These are phyloP conservation scores for Druon quercuslanigerum DNA, from an alignment of 1,140 invertebrate species.

Conservation along the genomic window DNA sequence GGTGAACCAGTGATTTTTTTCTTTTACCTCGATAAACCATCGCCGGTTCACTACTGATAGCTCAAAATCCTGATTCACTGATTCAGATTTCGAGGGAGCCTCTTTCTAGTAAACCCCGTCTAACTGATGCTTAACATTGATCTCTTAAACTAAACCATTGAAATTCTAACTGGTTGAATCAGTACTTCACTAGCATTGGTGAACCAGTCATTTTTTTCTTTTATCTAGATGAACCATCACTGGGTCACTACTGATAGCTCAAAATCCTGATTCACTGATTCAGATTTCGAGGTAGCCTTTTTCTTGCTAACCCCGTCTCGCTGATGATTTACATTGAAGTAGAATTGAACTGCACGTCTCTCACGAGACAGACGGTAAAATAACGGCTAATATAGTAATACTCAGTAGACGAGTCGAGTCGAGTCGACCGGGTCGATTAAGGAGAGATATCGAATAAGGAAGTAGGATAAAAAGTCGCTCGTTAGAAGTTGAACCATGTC, in stretches of 20 bases:
- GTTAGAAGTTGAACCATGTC: constrained; percentile 55
- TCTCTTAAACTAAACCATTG: too few species aligned
- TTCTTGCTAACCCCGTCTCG: neutral
- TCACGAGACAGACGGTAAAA: constrained; percentile 52
- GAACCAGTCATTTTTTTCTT: too few species aligned
- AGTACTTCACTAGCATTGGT: too few species aligned
- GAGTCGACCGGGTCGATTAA: constrained; percentile 51
- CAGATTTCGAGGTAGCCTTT: neutral
- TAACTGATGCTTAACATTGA: constrained; percentile 3
- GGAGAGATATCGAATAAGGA: constrained; percentile 61
- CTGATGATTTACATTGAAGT: constrained; percentile 18
- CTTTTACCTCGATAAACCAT: too few species aligned
- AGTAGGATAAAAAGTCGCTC: constrained; percentile 58
- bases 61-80: too few species aligned
- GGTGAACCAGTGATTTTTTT: too few species aligned
- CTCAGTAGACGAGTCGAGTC: constrained; percentile 45
- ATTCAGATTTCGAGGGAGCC: neutral
- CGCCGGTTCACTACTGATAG: too few species aligned
- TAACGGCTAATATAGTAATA: constrained; percentile 51
- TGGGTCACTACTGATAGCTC: too few species aligned
- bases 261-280: too few species aligned
- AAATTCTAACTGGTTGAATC: too few species aligned
- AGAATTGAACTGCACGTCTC: constrained; percentile 48
- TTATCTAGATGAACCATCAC: too few species aligned
- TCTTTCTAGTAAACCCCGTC: neutral